Percentiles rank a stretch among this genome's conserved stretches.
Evolutionary conservation across 2,888 invertebrate genomes (phyloP).

Genomic region (Tetranychus piercei): DNA sequence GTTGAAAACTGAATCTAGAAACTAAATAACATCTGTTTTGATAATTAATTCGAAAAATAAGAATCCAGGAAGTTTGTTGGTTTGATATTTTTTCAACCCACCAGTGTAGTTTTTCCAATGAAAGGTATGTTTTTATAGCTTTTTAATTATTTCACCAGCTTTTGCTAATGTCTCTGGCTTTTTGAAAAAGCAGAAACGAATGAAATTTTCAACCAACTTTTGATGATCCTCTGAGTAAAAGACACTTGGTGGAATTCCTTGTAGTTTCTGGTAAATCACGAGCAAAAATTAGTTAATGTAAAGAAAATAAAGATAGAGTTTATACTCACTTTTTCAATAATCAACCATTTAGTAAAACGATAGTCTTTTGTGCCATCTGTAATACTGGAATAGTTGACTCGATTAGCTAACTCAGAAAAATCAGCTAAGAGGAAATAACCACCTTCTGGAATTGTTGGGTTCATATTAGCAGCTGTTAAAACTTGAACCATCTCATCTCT

Average conservation of each 20-base stretch:
- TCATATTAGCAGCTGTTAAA: conserved; percentile 59
- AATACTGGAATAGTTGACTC: conserved; percentile 29
- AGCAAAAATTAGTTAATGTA: background rate
- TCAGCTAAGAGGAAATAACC: conserved; percentile 95
- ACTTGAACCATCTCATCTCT: conserved; percentile 58
- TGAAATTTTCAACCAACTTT: conserved; percentile 58
- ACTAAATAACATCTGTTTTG: too few relatives aligned
- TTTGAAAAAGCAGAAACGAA: conserved; percentile 39
- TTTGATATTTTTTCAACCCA: too few relatives aligned
- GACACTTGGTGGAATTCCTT: conserved; percentile 81
- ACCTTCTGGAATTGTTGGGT: conserved; percentile 78
- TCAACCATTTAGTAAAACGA: conserved; percentile 86
- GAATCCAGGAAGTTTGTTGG: too few relatives aligned
- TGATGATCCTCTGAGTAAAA: conserved; percentile 71
- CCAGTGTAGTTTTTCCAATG: too few relatives aligned
- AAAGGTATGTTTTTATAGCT: conserved; percentile 21
- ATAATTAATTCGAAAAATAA: too few relatives aligned
- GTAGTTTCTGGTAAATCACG: conserved; percentile 47
- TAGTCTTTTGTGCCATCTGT: conserved; percentile 54
- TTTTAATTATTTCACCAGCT: conserved; percentile 30
- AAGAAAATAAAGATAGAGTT: conserved; percentile 22
- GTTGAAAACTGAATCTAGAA: too few relatives aligned
- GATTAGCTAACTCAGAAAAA: conserved; percentile 53
- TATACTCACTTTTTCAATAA: conserved; percentile 45
- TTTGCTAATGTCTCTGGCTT: conserved; percentile 32